Conservation (phyloP, 2,797 vertebrate genomes). For the Spea hammondii region DNA sequence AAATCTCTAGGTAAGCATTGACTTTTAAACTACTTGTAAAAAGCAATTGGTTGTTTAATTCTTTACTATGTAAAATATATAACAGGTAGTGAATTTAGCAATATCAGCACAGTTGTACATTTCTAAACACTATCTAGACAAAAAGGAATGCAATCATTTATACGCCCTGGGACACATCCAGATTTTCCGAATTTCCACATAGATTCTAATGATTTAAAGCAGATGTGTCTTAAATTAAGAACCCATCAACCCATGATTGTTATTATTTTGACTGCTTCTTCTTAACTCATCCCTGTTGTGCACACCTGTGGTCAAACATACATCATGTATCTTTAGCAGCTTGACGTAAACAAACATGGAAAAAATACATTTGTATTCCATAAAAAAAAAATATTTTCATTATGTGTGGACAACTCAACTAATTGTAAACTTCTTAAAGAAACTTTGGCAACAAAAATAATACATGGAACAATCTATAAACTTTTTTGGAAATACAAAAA, state of each 20-base stretch:
- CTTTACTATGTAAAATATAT: slow-evolving; percentile 44
- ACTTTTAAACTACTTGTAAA: slow-evolving; percentile 40
- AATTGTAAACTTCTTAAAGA: no score
- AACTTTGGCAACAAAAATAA: no score
- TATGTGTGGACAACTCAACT: not conserved
- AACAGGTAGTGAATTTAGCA: slow-evolving; percentile 59
- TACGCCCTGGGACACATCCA: slow-evolving; percentile 62
- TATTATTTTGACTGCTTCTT: slow-evolving; percentile 57
- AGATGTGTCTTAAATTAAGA: slow-evolving; percentile 65
- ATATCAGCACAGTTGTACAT: slow-evolving; percentile 64
- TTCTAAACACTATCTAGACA: slow-evolving; percentile 63
- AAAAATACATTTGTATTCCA: slow-evolving; percentile 5
- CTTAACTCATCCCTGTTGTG: slow-evolving; percentile 54
- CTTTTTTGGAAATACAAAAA: no score
- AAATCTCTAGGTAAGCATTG: slow-evolving; percentile 43
- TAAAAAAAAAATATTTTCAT: slow-evolving; percentile 33
- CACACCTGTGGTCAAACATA: slow-evolving; percentile 52
- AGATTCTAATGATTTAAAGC: slow-evolving; percentile 64
- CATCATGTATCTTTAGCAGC: slow-evolving; percentile 41
- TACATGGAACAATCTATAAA: no score
- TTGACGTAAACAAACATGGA: slow-evolving; percentile 19
- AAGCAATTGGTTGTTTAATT: slow-evolving; percentile 50
- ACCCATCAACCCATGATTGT: slow-evolving; percentile 60
- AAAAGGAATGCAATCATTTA: slow-evolving; percentile 64
- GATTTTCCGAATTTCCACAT: slow-evolving; percentile 62